These are phyloP conservation scores for Cardinalis cardinalis DNA, from an alignment of 2,113 vertebrate genomes.

Conservation along the genomic window DNA sequence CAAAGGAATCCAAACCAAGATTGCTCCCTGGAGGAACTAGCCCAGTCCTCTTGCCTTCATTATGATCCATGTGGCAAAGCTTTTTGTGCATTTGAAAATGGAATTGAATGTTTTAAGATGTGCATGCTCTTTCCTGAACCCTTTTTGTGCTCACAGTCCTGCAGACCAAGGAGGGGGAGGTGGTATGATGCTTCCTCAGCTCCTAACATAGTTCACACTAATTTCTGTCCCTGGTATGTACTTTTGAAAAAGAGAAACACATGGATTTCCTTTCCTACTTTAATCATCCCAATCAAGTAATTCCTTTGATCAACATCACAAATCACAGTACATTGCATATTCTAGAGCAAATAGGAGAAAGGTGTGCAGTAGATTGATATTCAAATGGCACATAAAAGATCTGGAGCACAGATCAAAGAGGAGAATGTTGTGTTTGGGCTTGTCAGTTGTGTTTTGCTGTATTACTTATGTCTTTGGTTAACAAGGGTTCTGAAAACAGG, in stretches of 20 bases:
- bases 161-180: background rate
- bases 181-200: background rate
- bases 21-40: background rate
- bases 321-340: background rate
- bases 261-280: background rate
- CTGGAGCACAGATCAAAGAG: constrained; percentile 10
- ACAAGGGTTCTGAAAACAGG: background rate
- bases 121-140: background rate
- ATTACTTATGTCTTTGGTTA: background rate
- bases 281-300: background rate
- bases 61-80: background rate
- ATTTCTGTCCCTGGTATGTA: background rate
- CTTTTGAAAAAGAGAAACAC: constrained; percentile 14
- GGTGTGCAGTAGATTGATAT: background rate
- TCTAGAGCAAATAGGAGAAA: background rate
- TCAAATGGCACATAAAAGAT: constrained; percentile 14
- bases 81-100: background rate
- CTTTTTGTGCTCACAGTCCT: background rate
- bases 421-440: background rate
- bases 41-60: background rate
- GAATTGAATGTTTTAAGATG: background rate
- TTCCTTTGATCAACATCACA: constrained; percentile 48
- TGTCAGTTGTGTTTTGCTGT: background rate
- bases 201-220: background rate
- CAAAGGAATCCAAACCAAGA: background rate